Evolutionary conservation across 2,797 vertebrate species (phyloP), one percentile per base, ranked within the genome.

Genomic region (Remorina albescens): DNA sequence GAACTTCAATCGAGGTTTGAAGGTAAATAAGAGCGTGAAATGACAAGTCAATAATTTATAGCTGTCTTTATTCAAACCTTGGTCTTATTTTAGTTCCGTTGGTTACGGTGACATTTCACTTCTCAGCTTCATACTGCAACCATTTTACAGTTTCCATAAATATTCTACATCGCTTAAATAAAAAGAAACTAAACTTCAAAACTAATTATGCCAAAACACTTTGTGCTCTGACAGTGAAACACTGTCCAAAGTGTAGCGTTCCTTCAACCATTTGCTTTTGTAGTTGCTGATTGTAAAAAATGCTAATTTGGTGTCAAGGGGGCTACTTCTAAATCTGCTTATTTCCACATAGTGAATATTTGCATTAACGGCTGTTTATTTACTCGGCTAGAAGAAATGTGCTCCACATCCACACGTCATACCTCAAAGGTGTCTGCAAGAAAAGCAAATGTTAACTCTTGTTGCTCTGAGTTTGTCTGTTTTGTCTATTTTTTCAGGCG

Each of bases 21-120:
- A 81, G 84, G 82, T 81, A 85, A 89, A 88, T 80, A 88, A 66
- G 82, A 6, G 46, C 46, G 5, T 49, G 46, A 23, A 15, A 25
- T 49, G 21, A 49, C 46, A 49, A 16, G 49, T 51, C 25, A 51
- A 28, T 50, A 49, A 49, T 49, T 13, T 13, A 25, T 21, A 11
- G 13, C 4, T 23, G 10, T 46, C 23, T 50, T 16, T 49, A 23
- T 49, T 25, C 15, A 51, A 51, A 51, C 23, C 49, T 18, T 18
- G 8, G 49, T 28, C 25, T 28, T 18, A 13, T 28, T 8, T 53
- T 19, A 28, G 25, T 51, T 50, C 37, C 9, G 9, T 13, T 8
- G 11, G 18, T 30, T 23, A 3, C 26, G 19, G 49, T 53, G 12
- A 12, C 25, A 39, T 51, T 25, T 25, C 7, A 28, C 8, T 25